These are phyloP conservation scores for Petaurus breviceps DNA, from an alignment of 2,113 vertebrate genomes.

Conservation along the genomic window DNA sequence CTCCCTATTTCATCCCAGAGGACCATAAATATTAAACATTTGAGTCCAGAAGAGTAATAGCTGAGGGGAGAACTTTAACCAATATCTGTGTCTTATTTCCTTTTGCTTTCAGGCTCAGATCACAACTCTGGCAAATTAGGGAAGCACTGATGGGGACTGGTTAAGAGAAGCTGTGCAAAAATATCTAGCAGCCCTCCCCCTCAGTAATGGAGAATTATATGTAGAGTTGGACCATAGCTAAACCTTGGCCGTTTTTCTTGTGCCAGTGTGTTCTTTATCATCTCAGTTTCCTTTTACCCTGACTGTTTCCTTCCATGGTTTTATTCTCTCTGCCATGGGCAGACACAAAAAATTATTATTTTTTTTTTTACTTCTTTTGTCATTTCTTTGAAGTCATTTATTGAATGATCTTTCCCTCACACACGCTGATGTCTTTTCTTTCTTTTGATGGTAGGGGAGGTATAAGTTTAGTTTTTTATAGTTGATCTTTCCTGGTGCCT, in stretches of 20 bases:
- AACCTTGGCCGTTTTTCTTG: neutral
- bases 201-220: neutral
- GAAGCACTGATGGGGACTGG: neutral
- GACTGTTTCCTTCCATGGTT: slow-evolving; percentile 48
- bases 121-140: neutral
- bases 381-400: slow-evolving; percentile 55
- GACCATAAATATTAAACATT: neutral
- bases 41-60: too few relatives aligned
- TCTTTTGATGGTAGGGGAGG: neutral
- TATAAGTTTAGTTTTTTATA: slow-evolving; percentile 11
- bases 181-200: neutral
- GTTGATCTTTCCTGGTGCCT: neutral
- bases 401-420: neutral
- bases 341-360: neutral
- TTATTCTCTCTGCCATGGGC: slow-evolving; percentile 14
- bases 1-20: too few relatives aligned
- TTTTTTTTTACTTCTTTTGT: slow-evolving; percentile 10
- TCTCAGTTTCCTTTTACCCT: neutral
- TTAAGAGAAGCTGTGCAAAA: neutral
- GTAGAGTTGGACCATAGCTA: neutral
- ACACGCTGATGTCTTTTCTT: rapidly evolving
- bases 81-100: neutral
- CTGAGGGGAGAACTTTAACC: neutral
- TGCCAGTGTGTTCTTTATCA: neutral
- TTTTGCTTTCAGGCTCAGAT: slow-evolving; percentile 3